phyloP scores from a whole-genome alignment of 2,888 invertebrate species.

The Odontothrips loti region DNA sequence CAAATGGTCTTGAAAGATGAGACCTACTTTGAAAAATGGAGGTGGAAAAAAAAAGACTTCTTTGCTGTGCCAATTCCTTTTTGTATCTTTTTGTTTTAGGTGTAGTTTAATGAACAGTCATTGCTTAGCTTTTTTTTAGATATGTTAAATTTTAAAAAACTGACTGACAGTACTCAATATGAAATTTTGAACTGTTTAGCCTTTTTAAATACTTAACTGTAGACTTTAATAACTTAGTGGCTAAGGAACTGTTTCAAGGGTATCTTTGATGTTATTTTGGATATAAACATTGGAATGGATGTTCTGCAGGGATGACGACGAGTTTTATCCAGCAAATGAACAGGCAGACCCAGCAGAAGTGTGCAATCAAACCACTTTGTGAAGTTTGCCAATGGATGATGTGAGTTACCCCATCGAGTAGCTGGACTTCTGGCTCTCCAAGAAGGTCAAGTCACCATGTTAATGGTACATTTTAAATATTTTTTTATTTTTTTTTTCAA shows the following conservation, averaged over 20 bases:
- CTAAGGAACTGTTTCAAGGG: not conserved
- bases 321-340: constrained; percentile 4
- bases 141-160: too few species aligned
- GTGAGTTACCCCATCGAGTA: not conserved
- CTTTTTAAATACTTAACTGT: not conserved
- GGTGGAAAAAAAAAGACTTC: constrained; percentile 1
- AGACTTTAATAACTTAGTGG: not conserved
- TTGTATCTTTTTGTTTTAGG: not conserved
- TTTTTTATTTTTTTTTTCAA: not conserved
- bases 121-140: not conserved
- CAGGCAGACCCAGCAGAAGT: not conserved
- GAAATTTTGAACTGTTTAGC: not conserved
- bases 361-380: not conserved
- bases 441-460: not conserved
- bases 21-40: too few species aligned
- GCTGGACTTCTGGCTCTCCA: not conserved
- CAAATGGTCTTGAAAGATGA: too few species aligned
- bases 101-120: not conserved
- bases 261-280: not conserved
- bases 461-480: not conserved
- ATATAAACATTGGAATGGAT: not conserved
- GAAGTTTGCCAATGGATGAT: too few species aligned
- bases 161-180: too few species aligned
- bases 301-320: not conserved
- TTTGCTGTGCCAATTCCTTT: not conserved